phyloP scores from a whole-genome alignment of 1,140 invertebrate species.

The Drosophila funebris region DNA sequence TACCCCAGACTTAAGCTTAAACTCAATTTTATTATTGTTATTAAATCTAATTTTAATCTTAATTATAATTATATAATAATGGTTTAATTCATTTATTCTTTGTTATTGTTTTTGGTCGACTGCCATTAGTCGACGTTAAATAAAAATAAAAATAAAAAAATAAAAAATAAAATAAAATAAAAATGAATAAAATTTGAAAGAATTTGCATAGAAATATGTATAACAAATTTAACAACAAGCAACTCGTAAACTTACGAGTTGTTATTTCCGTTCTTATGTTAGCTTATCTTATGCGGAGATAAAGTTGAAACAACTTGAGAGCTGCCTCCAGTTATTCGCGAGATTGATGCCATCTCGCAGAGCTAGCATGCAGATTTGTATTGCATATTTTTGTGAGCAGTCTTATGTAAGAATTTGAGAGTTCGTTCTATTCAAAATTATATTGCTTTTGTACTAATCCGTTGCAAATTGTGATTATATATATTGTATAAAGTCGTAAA shows the following conservation, averaged over 20 bases:
- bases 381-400: slow-evolving; percentile 35
- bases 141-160: too few relatives aligned
- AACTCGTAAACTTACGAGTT: slow-evolving; percentile 16
- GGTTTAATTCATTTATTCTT: too few relatives aligned
- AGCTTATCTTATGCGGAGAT: slow-evolving; percentile 9
- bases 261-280: slow-evolving; percentile 7
- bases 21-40: too few relatives aligned
- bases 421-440: background rate
- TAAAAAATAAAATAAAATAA: too few relatives aligned
- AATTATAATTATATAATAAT: too few relatives aligned
- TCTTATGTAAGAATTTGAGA: background rate
- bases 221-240: background rate
- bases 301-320: slow-evolving; percentile 13
- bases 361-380: slow-evolving; percentile 16
- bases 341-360: slow-evolving; percentile 20
- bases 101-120: too few relatives aligned
- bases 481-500: background rate
- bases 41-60: too few relatives aligned
- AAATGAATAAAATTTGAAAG: background rate
- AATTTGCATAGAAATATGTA: slow-evolving; percentile 27
- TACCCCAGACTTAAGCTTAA: too few relatives aligned
- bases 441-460: background rate
- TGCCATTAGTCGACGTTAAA: too few relatives aligned
- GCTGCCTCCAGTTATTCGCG: slow-evolving; percentile 13
- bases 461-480: background rate